These are phyloP conservation scores for Tadarida brasiliensis DNA, from an alignment of 2,797 vertebrate species.

Conservation along the genomic window DNA sequence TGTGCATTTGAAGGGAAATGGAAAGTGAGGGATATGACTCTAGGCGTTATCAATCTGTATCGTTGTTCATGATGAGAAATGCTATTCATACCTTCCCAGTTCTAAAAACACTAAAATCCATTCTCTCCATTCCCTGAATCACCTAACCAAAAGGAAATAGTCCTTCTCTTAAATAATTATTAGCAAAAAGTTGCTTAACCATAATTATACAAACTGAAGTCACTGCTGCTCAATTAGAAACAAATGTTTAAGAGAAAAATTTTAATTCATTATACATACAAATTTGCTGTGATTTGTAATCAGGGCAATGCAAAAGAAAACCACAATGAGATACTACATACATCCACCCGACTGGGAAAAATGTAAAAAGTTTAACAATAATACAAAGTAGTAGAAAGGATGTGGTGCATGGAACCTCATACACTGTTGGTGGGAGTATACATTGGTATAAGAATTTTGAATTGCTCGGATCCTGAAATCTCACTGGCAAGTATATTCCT, in stretches of 20 bases:
- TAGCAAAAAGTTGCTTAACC: background rate
- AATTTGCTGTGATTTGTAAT: slow-evolving; percentile 71
- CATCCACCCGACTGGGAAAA: background rate
- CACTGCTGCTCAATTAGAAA: slow-evolving; percentile 75
- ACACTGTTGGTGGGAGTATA: background rate
- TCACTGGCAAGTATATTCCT: background rate
- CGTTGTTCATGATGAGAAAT: background rate
- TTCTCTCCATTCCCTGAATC: background rate
- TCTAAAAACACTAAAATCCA: slow-evolving; percentile 8
- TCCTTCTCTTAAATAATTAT: slow-evolving; percentile 49
- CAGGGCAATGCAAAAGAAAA: slow-evolving; percentile 63
- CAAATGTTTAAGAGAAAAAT: slow-evolving; percentile 78
- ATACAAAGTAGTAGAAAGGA: slow-evolving; percentile 23
- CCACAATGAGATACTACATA: slow-evolving; percentile 49
- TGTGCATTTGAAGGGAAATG: background rate
- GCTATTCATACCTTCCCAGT: background rate
- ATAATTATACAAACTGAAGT: slow-evolving; percentile 67
- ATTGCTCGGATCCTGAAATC: background rate
- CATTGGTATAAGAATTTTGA: background rate
- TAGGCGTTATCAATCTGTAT: background rate
- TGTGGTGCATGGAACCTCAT: background rate
- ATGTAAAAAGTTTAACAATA: slow-evolving; percentile 22
- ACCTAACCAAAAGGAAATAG: background rate
- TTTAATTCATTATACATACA: slow-evolving; percentile 70
- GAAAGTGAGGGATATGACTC: background rate